These are phyloP conservation scores for Rosalia funebris DNA, from an alignment of 2,888 invertebrate species.

Conservation along the genomic window DNA sequence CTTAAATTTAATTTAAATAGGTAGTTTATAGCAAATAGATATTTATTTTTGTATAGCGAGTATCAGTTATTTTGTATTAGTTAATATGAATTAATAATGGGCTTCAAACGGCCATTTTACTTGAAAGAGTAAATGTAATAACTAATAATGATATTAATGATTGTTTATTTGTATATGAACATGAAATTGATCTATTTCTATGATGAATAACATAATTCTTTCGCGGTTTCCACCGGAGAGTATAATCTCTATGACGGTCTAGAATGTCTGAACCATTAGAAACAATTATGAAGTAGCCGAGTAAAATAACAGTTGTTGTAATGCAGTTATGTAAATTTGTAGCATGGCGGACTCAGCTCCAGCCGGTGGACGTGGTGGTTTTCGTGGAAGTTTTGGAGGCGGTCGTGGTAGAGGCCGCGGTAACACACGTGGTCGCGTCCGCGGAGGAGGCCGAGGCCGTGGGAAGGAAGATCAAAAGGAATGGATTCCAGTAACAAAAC, in stretches of 20 bases:
- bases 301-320: not conserved
- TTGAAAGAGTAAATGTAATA: not conserved
- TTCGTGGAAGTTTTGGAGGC: constrained; percentile 88
- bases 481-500: constrained; percentile 98
- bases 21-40: too few relatives aligned
- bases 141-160: too few relatives aligned
- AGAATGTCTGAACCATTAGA: constrained; percentile 44
- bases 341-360: constrained; percentile 99
- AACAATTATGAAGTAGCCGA: too few relatives aligned
- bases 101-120: too few relatives aligned
- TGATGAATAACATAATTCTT: constrained; percentile 70
- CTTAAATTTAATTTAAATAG: too few relatives aligned
- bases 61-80: too few relatives aligned
- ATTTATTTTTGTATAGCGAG: too few relatives aligned
- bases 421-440: constrained; percentile 79
- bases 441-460: constrained; percentile 86
- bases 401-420: constrained; percentile 71
- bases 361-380: constrained; percentile 93
- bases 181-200: too few relatives aligned
- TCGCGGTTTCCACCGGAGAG: constrained; percentile 77
- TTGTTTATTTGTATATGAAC: too few relatives aligned
- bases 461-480: constrained; percentile 97
- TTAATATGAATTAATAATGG: too few relatives aligned
- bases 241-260: constrained; percentile 66
- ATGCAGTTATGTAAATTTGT: constrained; percentile 43